These are phyloP conservation scores for Balaenoptera acutorostrata DNA, from an alignment of 2,113 vertebrate genomes.

Conservation along the genomic window DNA sequence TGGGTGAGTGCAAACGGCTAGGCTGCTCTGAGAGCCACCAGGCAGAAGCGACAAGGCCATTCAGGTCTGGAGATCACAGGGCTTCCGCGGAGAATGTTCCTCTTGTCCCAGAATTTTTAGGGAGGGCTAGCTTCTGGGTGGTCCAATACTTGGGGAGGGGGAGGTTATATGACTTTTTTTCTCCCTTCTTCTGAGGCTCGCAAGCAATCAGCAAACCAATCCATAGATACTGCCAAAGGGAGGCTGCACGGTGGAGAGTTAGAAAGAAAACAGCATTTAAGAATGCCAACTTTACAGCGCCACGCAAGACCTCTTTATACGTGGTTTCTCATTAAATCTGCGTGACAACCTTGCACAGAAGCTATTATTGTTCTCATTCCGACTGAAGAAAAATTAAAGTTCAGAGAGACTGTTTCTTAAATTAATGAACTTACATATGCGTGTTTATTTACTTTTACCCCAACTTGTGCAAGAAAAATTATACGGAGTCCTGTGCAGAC, in stretches of 20 bases:
- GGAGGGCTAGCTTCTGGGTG: background rate
- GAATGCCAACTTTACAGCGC: background rate
- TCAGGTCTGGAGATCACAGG: background rate
- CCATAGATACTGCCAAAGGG: background rate
- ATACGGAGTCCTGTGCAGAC: background rate
- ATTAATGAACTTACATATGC: background rate
- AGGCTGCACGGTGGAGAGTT: background rate
- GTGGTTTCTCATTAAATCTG: constrained; percentile 7
- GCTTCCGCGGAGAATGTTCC: background rate
- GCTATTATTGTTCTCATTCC: background rate
- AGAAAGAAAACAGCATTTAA: background rate
- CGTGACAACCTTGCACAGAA: background rate
- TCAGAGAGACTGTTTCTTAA: constrained; percentile 8
- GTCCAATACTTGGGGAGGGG: background rate
- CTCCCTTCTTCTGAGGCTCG: background rate
- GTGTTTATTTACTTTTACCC: constrained; percentile 7
- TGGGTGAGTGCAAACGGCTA: background rate
- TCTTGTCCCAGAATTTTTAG: background rate
- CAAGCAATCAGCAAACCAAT: background rate
- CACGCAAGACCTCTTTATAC: background rate
- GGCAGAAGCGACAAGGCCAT: background rate
- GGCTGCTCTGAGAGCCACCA: background rate
- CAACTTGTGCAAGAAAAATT: background rate
- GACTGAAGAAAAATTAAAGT: constrained; percentile 8
- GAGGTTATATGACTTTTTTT: background rate